A percentile compares a stretch with the other conserved stretches of the same genome.
Evolutionary conservation across 1,140 invertebrate species (phyloP).

Genomic region (Subanguina moxae): DNA sequence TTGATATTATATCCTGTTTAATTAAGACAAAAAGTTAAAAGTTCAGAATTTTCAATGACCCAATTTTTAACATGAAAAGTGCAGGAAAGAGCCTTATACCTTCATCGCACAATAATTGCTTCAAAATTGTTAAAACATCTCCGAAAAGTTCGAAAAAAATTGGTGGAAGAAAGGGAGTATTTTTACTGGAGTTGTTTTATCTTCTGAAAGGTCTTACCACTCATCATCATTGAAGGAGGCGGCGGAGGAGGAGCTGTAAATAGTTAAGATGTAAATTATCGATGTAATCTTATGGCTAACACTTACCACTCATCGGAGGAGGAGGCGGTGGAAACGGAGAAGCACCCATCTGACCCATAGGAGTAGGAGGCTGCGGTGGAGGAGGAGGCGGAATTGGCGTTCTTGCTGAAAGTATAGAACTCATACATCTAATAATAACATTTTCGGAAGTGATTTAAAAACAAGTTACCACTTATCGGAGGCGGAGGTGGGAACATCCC

Average conservation of each 20-base stretch:
- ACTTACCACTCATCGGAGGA: slow-evolving; percentile 27
- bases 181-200: not conserved
- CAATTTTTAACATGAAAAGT: too few relatives aligned
- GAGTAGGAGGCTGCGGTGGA: slow-evolving; percentile 38
- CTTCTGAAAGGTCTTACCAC: not conserved
- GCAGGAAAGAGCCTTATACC: too few relatives aligned
- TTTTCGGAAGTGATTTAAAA: too few relatives aligned
- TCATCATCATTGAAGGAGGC: slow-evolving; percentile 2
- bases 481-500: slow-evolving; percentile 35
- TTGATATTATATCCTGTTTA: too few relatives aligned
- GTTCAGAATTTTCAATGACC: too few relatives aligned
- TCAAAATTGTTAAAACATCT: too few relatives aligned
- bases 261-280: too few relatives aligned
- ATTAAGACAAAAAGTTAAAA: too few relatives aligned
- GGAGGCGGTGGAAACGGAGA: slow-evolving; percentile 33
- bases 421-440: too few relatives aligned
- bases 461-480: not conserved
- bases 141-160: not conserved
- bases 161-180: not conserved
- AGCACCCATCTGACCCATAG: slow-evolving; percentile 1
- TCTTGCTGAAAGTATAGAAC: slow-evolving; percentile 16
- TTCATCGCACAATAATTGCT: too few relatives aligned
- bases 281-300: too few relatives aligned
- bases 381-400: slow-evolving; percentile 35
- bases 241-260: not conserved